Base-by-base conservation (phyloP, 1,140 invertebrate species). In the Pseudachorutes palmiensis region DNA sequence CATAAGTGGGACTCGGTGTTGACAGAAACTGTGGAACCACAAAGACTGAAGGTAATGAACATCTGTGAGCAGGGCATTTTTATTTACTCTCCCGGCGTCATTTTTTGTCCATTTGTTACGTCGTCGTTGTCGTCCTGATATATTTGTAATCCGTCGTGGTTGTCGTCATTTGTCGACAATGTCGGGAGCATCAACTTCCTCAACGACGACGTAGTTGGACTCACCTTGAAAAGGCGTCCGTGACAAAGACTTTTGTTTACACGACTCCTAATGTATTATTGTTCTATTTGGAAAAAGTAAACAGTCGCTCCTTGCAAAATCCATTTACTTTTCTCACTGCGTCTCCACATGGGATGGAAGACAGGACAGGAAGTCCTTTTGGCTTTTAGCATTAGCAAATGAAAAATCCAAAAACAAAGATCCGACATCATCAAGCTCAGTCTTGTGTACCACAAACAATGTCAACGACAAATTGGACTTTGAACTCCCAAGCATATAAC, bases 291-390 rank as follows among this genome's bases (percentile, higher is more conserved):
- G 36, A 24, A 55, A 55, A 55, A 55, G 51, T 55, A 55, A 55
- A 55, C 51, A 55, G 24, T 55, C 24, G 14, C 12, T 22, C 12
- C 5, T 14, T 14, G 12, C 51, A 14, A 55, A 14, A 26, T 55
- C 51, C 51, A 55, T 55, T 55, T 55, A 26, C 51, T 55, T 55
- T 55, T 55, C 51, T 55, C 51, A 55, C 51, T 55, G n/a, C n/a
- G n/a, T n/a, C n/a, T n/a, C n/a, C n/a, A n/a, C n/a, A n/a, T n/a
- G n/a, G n/a, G n/a, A n/a, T n/a, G n/a, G n/a, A n/a, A n/a, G n/a
- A n/a, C n/a, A n/a, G n/a, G n/a, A n/a, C n/a, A n/a, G n/a, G n/a
- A n/a, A n/a, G n/a, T n/a, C n/a, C 36, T 41, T 41, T 19, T 41
- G 36, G 19, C 36, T 41, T 41, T 41, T 41, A 19, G 5, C 36